phyloP scores from a whole-genome alignment of 2,888 invertebrate species.

The Crioceris asparagi region DNA sequence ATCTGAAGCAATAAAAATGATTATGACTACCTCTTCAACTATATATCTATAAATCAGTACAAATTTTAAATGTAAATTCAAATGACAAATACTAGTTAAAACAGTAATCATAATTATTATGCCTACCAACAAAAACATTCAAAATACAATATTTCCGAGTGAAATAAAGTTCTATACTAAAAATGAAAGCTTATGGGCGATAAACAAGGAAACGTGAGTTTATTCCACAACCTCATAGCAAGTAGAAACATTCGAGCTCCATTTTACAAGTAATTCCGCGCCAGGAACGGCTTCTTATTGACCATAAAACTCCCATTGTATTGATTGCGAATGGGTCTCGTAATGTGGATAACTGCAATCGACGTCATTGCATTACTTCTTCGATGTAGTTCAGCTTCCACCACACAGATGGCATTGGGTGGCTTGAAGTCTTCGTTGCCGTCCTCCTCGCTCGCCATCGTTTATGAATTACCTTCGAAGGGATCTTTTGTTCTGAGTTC shows the following conservation, averaged over 20 bases:
- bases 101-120: too few relatives aligned
- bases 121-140: too few relatives aligned
- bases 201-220: slow-evolving; percentile 30
- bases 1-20: too few relatives aligned
- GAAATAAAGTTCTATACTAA: slow-evolving; percentile 13
- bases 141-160: too few relatives aligned
- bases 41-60: too few relatives aligned
- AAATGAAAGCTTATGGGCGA: slow-evolving; percentile 24
- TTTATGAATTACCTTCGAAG: not conserved
- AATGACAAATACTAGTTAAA: too few relatives aligned
- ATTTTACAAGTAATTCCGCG: slow-evolving; percentile 36
- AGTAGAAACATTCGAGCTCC: slow-evolving; percentile 35
- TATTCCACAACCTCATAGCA: slow-evolving; percentile 31
- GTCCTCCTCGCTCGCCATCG: not conserved
- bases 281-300: slow-evolving; percentile 37
- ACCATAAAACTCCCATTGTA: slow-evolving; percentile 40
- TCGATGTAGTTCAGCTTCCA: slow-evolving; percentile 13
- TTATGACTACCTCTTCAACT: too few relatives aligned
- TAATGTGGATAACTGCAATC: slow-evolving; percentile 19
- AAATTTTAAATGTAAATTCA: too few relatives aligned
- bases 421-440: too few relatives aligned
- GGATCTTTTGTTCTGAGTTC: too few relatives aligned
- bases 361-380: slow-evolving; percentile 9
- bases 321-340: slow-evolving; percentile 36
- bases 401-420: slow-evolving; percentile 13